Conservation (phyloP, 2,888 invertebrate genomes). For the Caenorhabditis sp. region DNA sequence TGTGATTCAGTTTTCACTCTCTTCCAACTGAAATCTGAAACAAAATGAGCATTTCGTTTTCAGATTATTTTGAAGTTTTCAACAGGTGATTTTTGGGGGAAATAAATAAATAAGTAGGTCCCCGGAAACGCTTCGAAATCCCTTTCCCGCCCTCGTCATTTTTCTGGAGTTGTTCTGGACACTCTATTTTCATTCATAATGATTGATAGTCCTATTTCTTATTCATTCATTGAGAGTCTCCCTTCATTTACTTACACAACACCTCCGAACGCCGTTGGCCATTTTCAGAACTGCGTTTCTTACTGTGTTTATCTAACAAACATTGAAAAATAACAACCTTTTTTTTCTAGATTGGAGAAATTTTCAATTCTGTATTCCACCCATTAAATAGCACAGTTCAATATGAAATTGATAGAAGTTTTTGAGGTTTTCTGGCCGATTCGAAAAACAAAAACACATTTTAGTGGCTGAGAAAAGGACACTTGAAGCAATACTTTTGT, state of each 20-base stretch:
- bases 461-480: no score
- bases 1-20: no score
- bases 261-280: constrained; percentile 1
- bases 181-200: neutral
- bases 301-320: neutral
- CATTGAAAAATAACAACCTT: neutral
- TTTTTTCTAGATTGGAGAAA: no score
- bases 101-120: constrained; percentile 6
- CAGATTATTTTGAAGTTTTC: neutral
- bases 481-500: no score
- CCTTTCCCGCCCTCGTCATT: neutral
- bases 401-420: no score
- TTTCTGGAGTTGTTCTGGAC: neutral
- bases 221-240: neutral
- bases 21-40: neutral
- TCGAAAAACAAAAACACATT: no score
- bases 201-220: neutral
- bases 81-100: constrained; percentile 3
- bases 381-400: no score
- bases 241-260: neutral
- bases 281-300: constrained; percentile 10
- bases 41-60: neutral
- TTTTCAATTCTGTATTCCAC: no score
- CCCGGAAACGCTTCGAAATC: constrained; percentile 1
- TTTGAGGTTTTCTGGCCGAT: no score